Evolutionary conservation across 2,888 invertebrate genomes (phyloP), one percentile per base, ranked within the genome.

Genomic region (Pardosa pseudoannulata): DNA sequence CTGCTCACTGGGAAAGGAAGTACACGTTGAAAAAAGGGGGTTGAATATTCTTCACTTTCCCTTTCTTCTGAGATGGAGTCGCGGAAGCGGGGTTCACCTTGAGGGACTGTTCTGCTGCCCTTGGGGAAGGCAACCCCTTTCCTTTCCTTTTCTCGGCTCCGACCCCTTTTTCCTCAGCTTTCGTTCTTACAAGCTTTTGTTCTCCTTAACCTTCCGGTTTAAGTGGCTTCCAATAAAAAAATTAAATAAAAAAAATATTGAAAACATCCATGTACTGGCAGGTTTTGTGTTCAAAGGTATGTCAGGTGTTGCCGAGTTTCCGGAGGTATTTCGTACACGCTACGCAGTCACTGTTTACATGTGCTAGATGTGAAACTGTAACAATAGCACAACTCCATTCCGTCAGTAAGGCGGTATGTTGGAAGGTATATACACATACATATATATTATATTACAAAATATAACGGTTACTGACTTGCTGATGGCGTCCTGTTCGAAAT

Each of bases 121-220:
- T 80, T 80, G 80, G 67, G n/a, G n/a, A n/a, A 64, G 56, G 29
- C 36, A 73, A 73, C 73, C 80, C 80, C 73, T 73, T 78, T 80
- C n/a, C 56, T 78, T 41, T 32, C 23, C 39, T 67, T 32, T 67
- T 68, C 56, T 56, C 36, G 28, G 32, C 70, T 82, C 46, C 79
- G n/a, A n/a, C n/a, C n/a, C n/a, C n/a, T n/a, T n/a, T 56, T 29
- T 70, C 41, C 23, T 11, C 46, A 46, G 46, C 46, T 16, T 11
- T 56, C 56, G n/a, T 23, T n/a, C n/a, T n/a, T n/a, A n/a, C n/a
- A n/a, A n/a, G n/a, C 36, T 29, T 50, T 23, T 72, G 9, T 19
- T 72, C 32, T 29, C 13, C 13, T n/a, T 31, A 68, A 36, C 56
- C 39, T 78, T 78, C 78, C 78, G 78, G 78, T 78, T 78, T 78